Evolutionary conservation across 2,113 vertebrate genomes (phyloP), one percentile per base, ranked within the genome.

Genomic region (Thinocorus orbignyianus): DNA sequence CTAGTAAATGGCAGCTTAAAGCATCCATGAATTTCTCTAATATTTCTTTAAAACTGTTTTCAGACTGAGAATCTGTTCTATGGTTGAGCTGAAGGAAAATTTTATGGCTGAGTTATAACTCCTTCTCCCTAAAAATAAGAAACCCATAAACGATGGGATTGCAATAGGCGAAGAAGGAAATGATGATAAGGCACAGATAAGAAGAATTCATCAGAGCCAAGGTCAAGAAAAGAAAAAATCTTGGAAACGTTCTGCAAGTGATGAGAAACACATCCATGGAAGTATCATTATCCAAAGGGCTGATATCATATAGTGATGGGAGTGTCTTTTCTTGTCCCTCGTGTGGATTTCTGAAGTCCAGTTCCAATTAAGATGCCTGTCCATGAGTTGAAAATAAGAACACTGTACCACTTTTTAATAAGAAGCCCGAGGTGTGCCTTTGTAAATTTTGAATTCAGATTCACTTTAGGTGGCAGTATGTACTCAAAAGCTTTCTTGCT

Each of bases 1-100:
- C 24, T 35, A 62, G 66, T 66, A 71, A 86, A 74, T 11, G 61
- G 76, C 24, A 73, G 61, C n/a, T 87, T 87, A 46, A 87, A 94
- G 46, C 31, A 71, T 37, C 28, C 8, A 35, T 41, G 51, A 22
- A 54, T 84, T 70, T 69, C n/a, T 91, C 80, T n/a, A 81, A 58
- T 92, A 70, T 90, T 88, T 92, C 54, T 88, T 94, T 64, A 55
- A 62, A 93, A 52, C 20, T 41, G 17, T 33, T 90, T 90, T 83
- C 48, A 86, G 71, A 25, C 46, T 68, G 82, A 88, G 57, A 88
- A 89, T 82, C 78, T 74, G 42, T 90, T 85, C 57, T 39, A 4
- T 60, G 52, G 35, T 10, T 81, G 78, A 82, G 52, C 48, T 81
- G 55, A 46, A 90, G 64, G 46, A 81, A 94, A 66, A 35, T 70